A percentile compares a stretch with the other conserved stretches of the same genome.
Conservation (phyloP, 64 coral and sea anemone species). For the Montipora foliosa region DNA sequence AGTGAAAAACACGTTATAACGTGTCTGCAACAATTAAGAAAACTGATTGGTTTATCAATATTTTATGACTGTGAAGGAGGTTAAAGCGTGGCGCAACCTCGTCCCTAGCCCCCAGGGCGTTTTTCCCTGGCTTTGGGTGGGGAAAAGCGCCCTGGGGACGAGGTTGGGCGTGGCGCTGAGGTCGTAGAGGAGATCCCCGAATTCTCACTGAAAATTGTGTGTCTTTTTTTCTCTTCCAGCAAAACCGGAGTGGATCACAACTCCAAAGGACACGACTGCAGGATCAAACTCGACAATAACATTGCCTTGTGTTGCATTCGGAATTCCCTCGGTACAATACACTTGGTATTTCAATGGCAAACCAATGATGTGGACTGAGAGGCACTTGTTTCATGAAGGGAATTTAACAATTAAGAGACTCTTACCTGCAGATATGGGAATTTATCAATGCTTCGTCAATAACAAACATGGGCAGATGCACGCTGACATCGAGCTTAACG, state of each 20-base stretch:
- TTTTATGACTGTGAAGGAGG: too few relatives aligned
- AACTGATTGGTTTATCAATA: too few relatives aligned
- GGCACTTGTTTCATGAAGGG: conserved; percentile 48
- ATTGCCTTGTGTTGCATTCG: conserved; percentile 71
- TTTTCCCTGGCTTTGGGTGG: too few relatives aligned
- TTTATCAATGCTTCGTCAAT: conserved; percentile 85
- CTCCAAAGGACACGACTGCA: conserved; percentile 68
- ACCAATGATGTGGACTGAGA: conserved; percentile 40
- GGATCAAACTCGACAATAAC: conserved; percentile 60
- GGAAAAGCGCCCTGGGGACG: too few relatives aligned
- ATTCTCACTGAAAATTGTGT: background rate
- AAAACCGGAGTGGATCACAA: conserved; percentile 89
- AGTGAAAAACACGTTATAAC: too few relatives aligned
- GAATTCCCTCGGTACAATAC: conserved; percentile 74
- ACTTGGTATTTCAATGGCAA: conserved; percentile 85
- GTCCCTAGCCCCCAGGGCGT: too few relatives aligned
- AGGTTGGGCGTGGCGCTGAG: too few relatives aligned
- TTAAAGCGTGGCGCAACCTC: too few relatives aligned
- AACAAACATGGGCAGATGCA: conserved; percentile 82
- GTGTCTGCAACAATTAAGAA: too few relatives aligned
- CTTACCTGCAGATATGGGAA: conserved; percentile 49
- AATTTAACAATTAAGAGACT: conserved; percentile 80
- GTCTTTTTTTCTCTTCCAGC: conserved; percentile 30
- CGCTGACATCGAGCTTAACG: conserved; percentile 66
- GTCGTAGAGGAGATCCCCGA: too few relatives aligned